A percentile compares a stretch with the other conserved stretches of the same genome.
Evolutionary conservation across 2,797 vertebrate genomes (phyloP).

Genomic region (Danio albolineatus): DNA sequence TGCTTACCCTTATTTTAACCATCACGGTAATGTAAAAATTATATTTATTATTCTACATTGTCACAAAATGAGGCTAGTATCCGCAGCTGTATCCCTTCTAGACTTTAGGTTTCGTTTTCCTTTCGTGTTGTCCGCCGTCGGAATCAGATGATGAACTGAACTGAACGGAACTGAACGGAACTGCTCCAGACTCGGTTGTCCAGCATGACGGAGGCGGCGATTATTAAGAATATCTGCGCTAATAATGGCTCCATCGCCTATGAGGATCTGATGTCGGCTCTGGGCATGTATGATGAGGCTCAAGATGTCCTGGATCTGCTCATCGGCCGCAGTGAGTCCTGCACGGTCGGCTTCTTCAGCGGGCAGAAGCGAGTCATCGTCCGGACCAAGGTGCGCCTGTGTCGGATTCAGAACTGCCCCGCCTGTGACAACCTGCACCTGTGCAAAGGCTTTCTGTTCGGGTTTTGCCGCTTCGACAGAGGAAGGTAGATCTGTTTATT

Average conservation of each 20-base stretch:
- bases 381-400: slow-evolving; percentile 66
- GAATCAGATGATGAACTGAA: background rate
- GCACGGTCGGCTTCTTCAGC: background rate
- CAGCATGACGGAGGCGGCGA: slow-evolving; percentile 35
- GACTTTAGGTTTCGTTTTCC: too few species aligned
- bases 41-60: too few species aligned
- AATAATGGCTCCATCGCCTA: slow-evolving; percentile 65
- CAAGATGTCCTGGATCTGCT: background rate
- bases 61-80: too few species aligned
- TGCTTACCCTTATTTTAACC: too few species aligned
- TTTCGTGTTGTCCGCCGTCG: background rate
- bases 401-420: slow-evolving; percentile 59
- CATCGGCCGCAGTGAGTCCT: slow-evolving; percentile 37
- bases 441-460: slow-evolving; percentile 72
- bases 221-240: slow-evolving; percentile 66
- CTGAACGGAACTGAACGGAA: too few species aligned
- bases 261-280: background rate
- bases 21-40: too few species aligned
- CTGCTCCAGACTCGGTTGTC: background rate
- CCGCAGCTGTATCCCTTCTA: too few species aligned
- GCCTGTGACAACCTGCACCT: slow-evolving; percentile 71
- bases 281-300: background rate
- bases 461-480: slow-evolving; percentile 63
- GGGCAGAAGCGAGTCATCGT: slow-evolving; percentile 68
- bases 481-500: slow-evolving; percentile 58